Percentiles rank a stretch among this genome's conserved stretches.
phyloP scores from a whole-genome alignment of 1,140 invertebrate genomes.

The Psix sp. region DNA sequence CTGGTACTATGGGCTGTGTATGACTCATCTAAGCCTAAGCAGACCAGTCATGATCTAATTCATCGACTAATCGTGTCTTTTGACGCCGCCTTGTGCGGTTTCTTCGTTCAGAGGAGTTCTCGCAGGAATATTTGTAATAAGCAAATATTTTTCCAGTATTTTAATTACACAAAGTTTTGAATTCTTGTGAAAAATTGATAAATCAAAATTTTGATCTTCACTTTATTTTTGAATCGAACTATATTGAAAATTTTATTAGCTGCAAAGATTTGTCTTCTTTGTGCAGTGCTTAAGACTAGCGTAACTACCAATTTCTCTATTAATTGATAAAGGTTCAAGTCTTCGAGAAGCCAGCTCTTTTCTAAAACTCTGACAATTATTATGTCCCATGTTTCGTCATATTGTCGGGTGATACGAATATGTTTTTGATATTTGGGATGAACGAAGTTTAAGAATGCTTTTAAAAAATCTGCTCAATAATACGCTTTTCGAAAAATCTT shows the following conservation, averaged over 20 bases:
- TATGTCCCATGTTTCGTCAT: constrained; percentile 57
- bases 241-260: constrained; percentile 40
- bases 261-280: constrained; percentile 38
- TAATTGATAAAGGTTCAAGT: constrained; percentile 8
- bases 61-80: constrained; percentile 41
- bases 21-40: constrained; percentile 28
- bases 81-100: constrained; percentile 26
- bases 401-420: constrained; percentile 56
- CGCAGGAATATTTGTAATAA: constrained; percentile 4
- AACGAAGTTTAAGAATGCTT: constrained; percentile 52
- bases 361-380: constrained; percentile 22
- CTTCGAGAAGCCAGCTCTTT: constrained; percentile 11
- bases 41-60: constrained; percentile 18
- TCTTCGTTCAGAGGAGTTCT: constrained; percentile 25
- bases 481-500: constrained; percentile 1
- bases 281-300: constrained; percentile 22
- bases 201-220: constrained; percentile 35
- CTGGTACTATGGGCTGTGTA: constrained; percentile 46
- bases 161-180: constrained; percentile 23
- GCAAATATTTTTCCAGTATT: constrained; percentile 13
- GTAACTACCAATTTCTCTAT: constrained; percentile 19
- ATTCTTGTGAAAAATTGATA: constrained; percentile 25
- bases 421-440: too few species aligned
- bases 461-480: constrained; percentile 56
- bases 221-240: neutral